phyloP scores from a whole-genome alignment of 92 coral and sea anemone species.

The Paragorgia papillata region DNA sequence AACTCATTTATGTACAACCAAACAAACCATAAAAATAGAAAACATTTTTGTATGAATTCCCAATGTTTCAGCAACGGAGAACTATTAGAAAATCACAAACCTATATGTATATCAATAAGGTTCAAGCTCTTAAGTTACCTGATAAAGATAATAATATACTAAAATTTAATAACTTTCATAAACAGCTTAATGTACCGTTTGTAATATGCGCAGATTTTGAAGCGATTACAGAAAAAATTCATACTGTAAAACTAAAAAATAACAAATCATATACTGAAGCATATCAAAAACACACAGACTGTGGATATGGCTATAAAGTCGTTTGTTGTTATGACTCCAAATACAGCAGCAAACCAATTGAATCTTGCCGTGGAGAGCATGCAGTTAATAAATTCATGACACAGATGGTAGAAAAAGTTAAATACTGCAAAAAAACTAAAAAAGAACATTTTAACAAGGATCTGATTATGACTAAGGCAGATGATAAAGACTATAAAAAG shows the following conservation, averaged over 20 bases:
- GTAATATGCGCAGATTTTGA: conserved; percentile 10
- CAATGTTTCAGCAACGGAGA: not conserved
- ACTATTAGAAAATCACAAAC: not conserved
- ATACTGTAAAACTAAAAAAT: too few species aligned
- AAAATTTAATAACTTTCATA: conserved; percentile 5
- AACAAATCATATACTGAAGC: too few species aligned
- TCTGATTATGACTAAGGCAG: conserved; percentile 15
- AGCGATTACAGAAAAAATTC: not conserved
- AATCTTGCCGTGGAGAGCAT: conserved; percentile 8
- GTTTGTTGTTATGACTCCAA: conserved; percentile 42
- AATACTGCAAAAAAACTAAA: not conserved
- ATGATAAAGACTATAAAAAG: conserved; percentile 25
- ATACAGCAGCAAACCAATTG: not conserved
- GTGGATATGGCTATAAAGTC: conserved; percentile 36
- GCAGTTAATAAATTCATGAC: not conserved
- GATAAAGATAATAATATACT: not conserved
- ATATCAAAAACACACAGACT: too few species aligned
- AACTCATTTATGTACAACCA: conserved; percentile 26
- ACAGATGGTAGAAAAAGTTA: not conserved
- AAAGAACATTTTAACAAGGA: conserved; percentile 37
- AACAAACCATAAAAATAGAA: not conserved
- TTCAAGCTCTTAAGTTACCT: conserved; percentile 4
- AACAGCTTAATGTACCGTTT: not conserved
- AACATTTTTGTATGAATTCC: conserved; percentile 15
- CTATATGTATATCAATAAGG: not conserved